Evolutionary conservation across 1,140 invertebrate genomes (phyloP), one percentile per base, ranked within the genome.

Genomic region (Trichoplusia ni): DNA sequence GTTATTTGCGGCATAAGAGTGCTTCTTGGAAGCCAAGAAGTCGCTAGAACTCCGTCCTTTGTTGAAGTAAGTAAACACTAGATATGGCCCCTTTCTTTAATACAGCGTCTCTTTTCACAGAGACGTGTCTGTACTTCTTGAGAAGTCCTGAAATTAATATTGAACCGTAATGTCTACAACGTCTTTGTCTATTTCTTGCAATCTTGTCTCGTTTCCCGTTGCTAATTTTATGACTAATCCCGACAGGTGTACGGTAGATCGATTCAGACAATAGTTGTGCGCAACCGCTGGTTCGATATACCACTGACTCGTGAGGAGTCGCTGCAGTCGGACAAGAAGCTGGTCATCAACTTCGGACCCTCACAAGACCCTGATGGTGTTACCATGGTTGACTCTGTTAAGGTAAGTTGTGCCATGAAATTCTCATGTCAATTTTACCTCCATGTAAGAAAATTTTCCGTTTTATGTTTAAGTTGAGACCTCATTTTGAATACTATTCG

Each of bases 271-370:
- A 92, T 92, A 8, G 91, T 97, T 2, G 94, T 93, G 0, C 92
- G 97, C 42, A 95, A 95, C 67, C 93, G 98, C 8, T 99, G 98
- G 98, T 99, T 97, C 84, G 98, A 99, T 84, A 94, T 99, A 61
- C 98, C 98, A 0, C 93, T 99, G 33, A 98, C 97, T 0, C 92
- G 97, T 62, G 98, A 99, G 78, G 98, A 99, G 91, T 98, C 97
- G 46, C 87, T 99, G 2, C 95, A 95, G 72, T 97, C 97, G 13
- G 98, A 99, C 81, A 98, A 98, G 90, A 97, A 98, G 77, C 84
- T 99, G 1, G 93, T 93, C 0, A 94, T 99, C n/a, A 94, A 94
- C 31, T 98, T 99, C 91, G 97, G 97, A 56, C 94, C 97, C 1
- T 98, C 97, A 23, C 94, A 95, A 81, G 97, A 99, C 91, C 93